Evolutionary conservation across 2,797 vertebrate genomes (phyloP).

Genomic region (Poeciliopsis paucimaculata): DNA sequence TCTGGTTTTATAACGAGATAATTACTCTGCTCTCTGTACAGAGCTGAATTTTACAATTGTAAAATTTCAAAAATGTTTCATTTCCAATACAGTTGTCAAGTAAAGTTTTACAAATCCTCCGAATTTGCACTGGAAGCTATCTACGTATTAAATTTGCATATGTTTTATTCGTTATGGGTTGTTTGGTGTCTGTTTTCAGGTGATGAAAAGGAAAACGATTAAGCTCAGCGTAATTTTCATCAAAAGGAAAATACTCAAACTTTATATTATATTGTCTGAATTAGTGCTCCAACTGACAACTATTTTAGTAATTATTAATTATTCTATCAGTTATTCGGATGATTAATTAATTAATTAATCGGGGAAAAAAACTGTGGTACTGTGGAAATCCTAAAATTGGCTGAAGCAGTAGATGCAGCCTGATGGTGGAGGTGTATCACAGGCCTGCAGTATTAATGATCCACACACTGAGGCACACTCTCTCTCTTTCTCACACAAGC

Average conservation of each 20-base stretch:
- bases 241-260: not conserved
- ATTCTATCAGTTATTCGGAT: too few species aligned
- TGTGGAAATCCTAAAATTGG: not conserved
- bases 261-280: not conserved
- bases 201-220: not conserved
- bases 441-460: not conserved
- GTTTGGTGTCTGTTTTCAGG: not conserved
- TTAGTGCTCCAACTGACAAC: not conserved
- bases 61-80: not conserved
- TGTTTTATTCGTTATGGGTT: not conserved
- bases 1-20: not conserved
- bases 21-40: not conserved
- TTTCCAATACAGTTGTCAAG: not conserved
- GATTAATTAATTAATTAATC: too few species aligned
- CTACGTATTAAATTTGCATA: not conserved
- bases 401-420: not conserved
- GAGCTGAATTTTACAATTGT: not conserved
- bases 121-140: not conserved
- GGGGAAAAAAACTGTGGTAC: too few species aligned
- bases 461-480: constrained; percentile 8
- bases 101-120: not conserved
- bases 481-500: constrained; percentile 11
- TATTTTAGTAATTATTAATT: too few species aligned
- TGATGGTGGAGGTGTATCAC: not conserved
- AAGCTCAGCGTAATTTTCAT: not conserved